Evolutionary conservation across 2,888 invertebrate genomes (phyloP).

Genomic region (Pogonocherus hispidulus): DNA sequence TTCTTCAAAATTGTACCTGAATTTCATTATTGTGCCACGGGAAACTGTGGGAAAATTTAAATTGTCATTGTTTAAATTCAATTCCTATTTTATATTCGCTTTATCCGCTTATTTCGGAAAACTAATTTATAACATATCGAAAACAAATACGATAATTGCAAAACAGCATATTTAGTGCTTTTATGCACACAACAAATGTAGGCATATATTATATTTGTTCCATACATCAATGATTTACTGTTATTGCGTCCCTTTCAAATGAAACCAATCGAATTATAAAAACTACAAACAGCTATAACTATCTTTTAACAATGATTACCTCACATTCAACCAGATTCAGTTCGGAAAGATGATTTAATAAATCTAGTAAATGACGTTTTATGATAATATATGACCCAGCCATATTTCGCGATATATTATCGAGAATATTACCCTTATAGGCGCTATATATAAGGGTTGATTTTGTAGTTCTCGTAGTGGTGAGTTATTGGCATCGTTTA

Average conservation of each 20-base stretch:
- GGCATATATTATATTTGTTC: constrained; percentile 39
- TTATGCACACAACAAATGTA: constrained; percentile 9
- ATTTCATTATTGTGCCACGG: too few relatives aligned
- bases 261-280: constrained; percentile 57
- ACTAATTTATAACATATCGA: neutral
- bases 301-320: constrained; percentile 66
- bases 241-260: constrained; percentile 33
- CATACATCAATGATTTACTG: constrained; percentile 40
- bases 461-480: constrained; percentile 53
- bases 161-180: constrained; percentile 26
- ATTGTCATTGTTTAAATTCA: too few relatives aligned
- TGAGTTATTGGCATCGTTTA: constrained; percentile 64
- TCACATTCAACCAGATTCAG: constrained; percentile 65
- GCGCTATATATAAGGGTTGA: constrained; percentile 38
- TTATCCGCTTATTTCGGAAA: neutral
- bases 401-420: constrained; percentile 47
- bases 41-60: too few relatives aligned
- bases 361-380: constrained; percentile 69
- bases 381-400: constrained; percentile 67
- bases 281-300: constrained; percentile 57
- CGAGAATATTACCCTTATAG: constrained; percentile 15
- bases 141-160: constrained; percentile 1
- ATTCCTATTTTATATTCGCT: too few relatives aligned
- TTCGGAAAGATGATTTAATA: constrained; percentile 67
- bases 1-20: too few relatives aligned